Evolutionary conservation across 92 coral and sea anemone genomes (phyloP), one percentile per base, ranked within the genome.

Genomic region (Epizoanthus ramosus): DNA sequence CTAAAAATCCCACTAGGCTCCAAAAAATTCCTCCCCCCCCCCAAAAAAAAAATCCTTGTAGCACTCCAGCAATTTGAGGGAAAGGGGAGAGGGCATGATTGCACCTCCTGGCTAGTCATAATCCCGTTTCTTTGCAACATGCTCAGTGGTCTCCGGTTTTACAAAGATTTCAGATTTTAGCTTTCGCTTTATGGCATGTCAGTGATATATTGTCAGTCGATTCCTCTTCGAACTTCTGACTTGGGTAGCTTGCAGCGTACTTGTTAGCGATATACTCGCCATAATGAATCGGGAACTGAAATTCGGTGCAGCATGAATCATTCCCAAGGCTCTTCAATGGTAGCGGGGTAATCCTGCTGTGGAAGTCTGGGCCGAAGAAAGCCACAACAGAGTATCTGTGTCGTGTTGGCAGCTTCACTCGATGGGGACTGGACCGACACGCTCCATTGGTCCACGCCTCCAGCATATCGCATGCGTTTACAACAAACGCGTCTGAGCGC

Each of bases 251-350:
- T 3, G 66, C 57, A 6, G 82, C 70, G 59, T 77, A 77, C 41
- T 77, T 77, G 58, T 77, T 77, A 7, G 82, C 82, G 64, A 77
- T 77, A 69, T 77, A 77, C 1, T 77, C 82, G 25, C 82, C 82
- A 25, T 77, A 77, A 19, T 77, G 82, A 17, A 77, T 77, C 0
- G 82, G 71, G 31, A 77, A 77, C 33, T 61, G 41, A 47, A 77
- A 77, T 0, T 61, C 82, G 6, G 57, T 22, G 82, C 59, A 61
- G 71, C 61, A 77, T 6, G 71, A 61, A 43, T 58, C 82, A 24
- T 61, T 77, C 37, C 82, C 71, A 59, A 43, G 82, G 61, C 14
- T 57, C 56, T 61, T 77, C 14, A n/a, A 41, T 61, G 82, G 82
- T 7, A 77, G 10, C 35, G 82, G 82, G 39, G 82, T 18, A 61